Evolutionary conservation across 2,797 vertebrate genomes (phyloP).

Genomic region (Syngnathus rostellatus): DNA sequence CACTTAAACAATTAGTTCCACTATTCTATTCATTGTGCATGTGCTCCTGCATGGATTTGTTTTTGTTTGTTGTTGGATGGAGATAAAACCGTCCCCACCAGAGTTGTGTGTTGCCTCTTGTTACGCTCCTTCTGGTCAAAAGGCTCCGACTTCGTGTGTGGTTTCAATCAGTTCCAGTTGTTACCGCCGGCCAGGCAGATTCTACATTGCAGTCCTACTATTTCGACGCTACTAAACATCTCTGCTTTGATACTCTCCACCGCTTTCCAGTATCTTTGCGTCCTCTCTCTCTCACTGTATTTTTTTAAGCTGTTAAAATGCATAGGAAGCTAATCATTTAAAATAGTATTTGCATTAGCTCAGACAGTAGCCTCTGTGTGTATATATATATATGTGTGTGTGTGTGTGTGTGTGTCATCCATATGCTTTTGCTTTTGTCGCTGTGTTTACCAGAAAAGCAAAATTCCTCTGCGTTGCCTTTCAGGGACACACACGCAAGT

Average conservation of each 20-base stretch:
- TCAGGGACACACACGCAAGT: conserved; percentile 45
- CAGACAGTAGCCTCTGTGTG: conserved; percentile 15
- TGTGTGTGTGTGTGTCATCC: conserved; percentile 21
- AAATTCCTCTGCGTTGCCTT: conserved; percentile 35
- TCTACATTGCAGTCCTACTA: conserved; percentile 21
- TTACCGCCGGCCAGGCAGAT: conserved; percentile 32
- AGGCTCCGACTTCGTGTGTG: conserved; percentile 26
- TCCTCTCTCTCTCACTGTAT: not conserved
- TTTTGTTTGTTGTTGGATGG: conserved; percentile 16
- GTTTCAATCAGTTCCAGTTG: conserved; percentile 48
- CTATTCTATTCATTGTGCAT: conserved; percentile 16
- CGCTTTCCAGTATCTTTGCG: conserved; percentile 13
- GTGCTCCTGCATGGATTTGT: conserved; percentile 8
- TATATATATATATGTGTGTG: too few species aligned
- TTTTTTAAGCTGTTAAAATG: not conserved
- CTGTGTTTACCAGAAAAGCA: conserved; percentile 42
- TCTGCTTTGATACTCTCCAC: conserved; percentile 19
- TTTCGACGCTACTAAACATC: conserved; percentile 24
- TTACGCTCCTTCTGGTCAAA: conserved; percentile 27
- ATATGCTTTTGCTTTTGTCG: conserved; percentile 52
- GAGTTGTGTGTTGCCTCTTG: conserved; percentile 14
- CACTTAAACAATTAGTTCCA: conserved; percentile 33
- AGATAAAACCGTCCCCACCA: conserved; percentile 17
- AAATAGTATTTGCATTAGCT: conserved; percentile 19
- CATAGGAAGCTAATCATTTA: too few species aligned